phyloP scores from a whole-genome alignment of 2,797 vertebrate species.

The Galagoides demidoff region DNA sequence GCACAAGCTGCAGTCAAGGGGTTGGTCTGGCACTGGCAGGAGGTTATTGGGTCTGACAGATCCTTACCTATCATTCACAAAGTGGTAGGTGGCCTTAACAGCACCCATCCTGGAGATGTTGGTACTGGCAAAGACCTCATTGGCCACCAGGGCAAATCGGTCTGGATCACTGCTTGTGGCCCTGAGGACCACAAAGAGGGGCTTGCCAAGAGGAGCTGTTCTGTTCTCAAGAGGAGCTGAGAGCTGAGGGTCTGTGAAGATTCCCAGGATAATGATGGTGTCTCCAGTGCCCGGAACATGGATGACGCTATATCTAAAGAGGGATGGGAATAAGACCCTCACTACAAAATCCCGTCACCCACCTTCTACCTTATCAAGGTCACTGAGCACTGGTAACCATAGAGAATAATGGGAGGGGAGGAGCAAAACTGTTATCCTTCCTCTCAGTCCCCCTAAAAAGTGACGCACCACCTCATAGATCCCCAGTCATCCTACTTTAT shows the following conservation, averaged over 20 bases:
- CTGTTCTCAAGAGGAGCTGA: slow-evolving; percentile 12
- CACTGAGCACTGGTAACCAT: neutral
- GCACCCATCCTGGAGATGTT: neutral
- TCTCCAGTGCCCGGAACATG: neutral
- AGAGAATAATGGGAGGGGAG: neutral
- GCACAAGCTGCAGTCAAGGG: neutral
- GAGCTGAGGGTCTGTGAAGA: slow-evolving; percentile 45
- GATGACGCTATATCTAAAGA: slow-evolving; percentile 32
- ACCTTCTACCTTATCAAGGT: neutral
- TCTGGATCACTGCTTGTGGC: slow-evolving; percentile 26
- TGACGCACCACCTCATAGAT: neutral
- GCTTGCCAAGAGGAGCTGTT: neutral
- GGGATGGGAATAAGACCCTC: neutral
- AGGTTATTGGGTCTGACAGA: neutral
- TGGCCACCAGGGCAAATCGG: slow-evolving; percentile 34
- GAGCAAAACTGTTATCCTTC: neutral
- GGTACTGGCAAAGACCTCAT: slow-evolving; percentile 61
- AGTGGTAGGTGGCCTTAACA: neutral
- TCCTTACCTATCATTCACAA: slow-evolving; percentile 59
- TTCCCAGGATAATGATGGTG: neutral
- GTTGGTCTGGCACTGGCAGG: neutral
- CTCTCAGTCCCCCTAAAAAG: neutral
- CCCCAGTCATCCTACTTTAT: neutral
- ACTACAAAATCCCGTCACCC: neutral
- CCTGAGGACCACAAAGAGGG: slow-evolving; percentile 35